Percentiles rank a stretch among this genome's conserved stretches.
phyloP scores from a whole-genome alignment of 2,113 vertebrate species.

The Empidonax traillii region DNA sequence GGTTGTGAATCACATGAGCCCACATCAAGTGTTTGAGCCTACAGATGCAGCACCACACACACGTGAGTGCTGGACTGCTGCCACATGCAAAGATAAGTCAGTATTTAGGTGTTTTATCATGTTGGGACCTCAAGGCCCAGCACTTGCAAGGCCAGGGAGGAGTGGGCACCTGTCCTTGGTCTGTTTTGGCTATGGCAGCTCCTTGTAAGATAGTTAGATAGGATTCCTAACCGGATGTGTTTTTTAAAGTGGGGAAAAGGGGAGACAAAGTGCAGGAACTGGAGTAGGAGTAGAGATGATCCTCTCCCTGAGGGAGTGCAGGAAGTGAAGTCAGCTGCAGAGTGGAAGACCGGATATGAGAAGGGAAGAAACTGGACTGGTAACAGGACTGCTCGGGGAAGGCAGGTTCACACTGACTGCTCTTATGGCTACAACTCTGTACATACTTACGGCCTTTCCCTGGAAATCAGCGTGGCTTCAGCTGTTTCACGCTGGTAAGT shows the following conservation, averaged over 20 bases:
- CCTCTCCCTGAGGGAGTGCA: background rate
- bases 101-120: background rate
- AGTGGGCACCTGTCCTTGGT: background rate
- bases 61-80: background rate
- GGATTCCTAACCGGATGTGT: background rate
- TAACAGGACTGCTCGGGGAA: background rate
- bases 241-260: background rate
- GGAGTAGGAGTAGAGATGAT: background rate
- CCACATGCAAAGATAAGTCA: accelerated
- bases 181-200: background rate
- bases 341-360: background rate
- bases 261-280: background rate
- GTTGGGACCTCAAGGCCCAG: background rate
- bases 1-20: background rate
- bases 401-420: background rate
- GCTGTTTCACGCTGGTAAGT: accelerated
- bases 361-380: background rate
- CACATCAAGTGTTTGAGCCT: background rate
- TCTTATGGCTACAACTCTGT: accelerated
- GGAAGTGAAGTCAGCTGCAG: background rate
- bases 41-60: accelerated
- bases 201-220: background rate
- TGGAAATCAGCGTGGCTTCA: background rate
- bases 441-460: accelerated
- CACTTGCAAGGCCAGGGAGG: background rate